Conservation (phyloP, 2,113 vertebrate genomes). For the Pogonocichla stellata region DNA sequence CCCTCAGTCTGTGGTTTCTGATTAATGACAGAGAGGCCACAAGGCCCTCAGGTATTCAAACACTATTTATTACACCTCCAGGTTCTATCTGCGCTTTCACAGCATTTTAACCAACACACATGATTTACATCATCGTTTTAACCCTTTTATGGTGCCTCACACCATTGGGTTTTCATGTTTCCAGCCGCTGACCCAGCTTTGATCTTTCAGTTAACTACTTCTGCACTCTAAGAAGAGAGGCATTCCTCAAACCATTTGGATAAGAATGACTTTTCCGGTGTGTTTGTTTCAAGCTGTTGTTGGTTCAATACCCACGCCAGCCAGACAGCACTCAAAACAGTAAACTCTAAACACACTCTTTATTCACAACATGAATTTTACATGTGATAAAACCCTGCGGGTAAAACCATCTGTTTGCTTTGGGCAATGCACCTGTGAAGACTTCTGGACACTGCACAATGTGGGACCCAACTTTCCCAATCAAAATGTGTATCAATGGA, state of each 20-base stretch:
- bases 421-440: constrained; percentile 8
- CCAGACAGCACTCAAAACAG: not conserved
- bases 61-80: constrained; percentile 49
- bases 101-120: constrained; percentile 37
- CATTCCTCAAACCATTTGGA: not conserved
- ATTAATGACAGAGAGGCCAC: constrained; percentile 54
- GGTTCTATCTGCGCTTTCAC: constrained; percentile 26
- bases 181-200: not conserved
- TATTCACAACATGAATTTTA: not conserved
- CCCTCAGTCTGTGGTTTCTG: constrained; percentile 50
- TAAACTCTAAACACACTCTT: not conserved
- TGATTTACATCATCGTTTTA: not conserved
- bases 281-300: not conserved
- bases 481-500: not conserved
- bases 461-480: not conserved
- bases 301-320: accelerated
- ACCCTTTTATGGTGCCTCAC: constrained; percentile 15
- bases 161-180: not conserved
- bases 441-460: not conserved
- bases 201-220: constrained; percentile 13
- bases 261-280: not conserved
- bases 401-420: constrained; percentile 24
- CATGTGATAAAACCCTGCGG: not conserved
- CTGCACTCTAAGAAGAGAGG: not conserved
- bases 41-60: constrained; percentile 32